Conservation (phyloP, 2,888 invertebrate species). For the Nysson spinosus region DNA sequence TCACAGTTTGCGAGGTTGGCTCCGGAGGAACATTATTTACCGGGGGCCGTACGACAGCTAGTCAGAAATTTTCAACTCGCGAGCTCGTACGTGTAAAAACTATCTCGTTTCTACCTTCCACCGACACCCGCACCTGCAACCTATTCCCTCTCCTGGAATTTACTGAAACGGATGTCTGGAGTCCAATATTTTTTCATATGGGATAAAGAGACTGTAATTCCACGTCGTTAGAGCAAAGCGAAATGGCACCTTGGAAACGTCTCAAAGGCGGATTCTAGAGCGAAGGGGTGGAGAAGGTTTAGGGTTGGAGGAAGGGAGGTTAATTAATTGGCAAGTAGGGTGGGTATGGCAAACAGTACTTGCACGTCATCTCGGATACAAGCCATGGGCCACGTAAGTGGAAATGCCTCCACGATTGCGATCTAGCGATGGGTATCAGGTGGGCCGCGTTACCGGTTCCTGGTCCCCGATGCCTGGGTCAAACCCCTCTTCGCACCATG, state of each 20-base stretch:
- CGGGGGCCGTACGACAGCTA: conserved; percentile 17
- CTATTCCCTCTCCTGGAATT: conserved; percentile 1
- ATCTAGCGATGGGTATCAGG: conserved; percentile 45
- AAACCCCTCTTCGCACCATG: no score
- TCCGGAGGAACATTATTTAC: conserved; percentile 57
- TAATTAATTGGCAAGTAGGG: conserved; percentile 49
- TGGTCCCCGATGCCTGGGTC: no score
- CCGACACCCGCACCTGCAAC: conserved; percentile 17
- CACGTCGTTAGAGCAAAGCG: no score
- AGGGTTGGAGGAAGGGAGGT: conserved; percentile 13
- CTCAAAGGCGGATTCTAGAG: neutral
- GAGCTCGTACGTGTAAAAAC: conserved; percentile 32
- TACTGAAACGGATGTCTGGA: conserved; percentile 13
- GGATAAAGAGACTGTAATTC: no score
- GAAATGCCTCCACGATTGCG: conserved; percentile 50
- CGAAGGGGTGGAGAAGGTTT: conserved; percentile 28
- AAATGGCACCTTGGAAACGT: conserved; percentile 12
- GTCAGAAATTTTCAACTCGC: conserved; percentile 34
- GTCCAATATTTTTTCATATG: no score
- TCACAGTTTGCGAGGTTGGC: conserved; percentile 52
- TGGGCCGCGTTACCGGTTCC: conserved; percentile 39
- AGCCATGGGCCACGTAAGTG: conserved; percentile 44
- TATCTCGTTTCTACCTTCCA: conserved; percentile 8
- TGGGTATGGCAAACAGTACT: conserved; percentile 42
- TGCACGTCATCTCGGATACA: conserved; percentile 46